Conservation (phyloP, 2,888 invertebrate species). For the Eurois occulta region DNA sequence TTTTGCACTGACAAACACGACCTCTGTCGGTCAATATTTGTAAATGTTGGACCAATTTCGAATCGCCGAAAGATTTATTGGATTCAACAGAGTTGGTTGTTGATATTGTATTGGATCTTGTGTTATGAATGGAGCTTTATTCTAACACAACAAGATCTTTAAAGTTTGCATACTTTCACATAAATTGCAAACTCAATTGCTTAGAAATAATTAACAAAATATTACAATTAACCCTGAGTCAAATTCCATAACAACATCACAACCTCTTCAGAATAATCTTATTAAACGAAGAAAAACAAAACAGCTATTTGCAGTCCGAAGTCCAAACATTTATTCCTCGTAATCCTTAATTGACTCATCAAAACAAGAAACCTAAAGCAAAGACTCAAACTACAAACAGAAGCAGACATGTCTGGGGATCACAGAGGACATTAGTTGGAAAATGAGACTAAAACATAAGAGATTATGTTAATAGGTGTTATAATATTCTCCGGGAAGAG, state of each 20-base stretch:
- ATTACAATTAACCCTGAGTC: background rate
- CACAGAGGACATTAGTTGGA: conserved; percentile 67
- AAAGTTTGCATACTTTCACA: background rate
- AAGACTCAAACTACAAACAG: conserved; percentile 34
- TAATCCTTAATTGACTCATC: conserved; percentile 41
- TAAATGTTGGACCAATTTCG: conserved; percentile 48
- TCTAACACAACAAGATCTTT: background rate
- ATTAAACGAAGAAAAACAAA: background rate
- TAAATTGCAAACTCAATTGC: background rate
- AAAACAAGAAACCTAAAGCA: conserved; percentile 42
- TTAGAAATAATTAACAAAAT: conserved; percentile 1
- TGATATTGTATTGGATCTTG: conserved; percentile 5
- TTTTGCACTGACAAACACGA: conserved; percentile 64
- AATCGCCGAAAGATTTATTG: conserved; percentile 45
- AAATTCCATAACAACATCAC: conserved; percentile 15
- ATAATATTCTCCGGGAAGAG: conserved; percentile 71
- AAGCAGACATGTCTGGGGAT: conserved; percentile 57
- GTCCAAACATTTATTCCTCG: conserved; percentile 23
- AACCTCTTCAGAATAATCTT: conserved; percentile 10
- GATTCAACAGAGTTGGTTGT: conserved; percentile 16
- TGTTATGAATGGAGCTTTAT: conserved; percentile 4
- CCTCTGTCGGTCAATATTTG: conserved; percentile 59
- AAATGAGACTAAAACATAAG: conserved; percentile 74
- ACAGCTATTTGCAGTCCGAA: conserved; percentile 12
- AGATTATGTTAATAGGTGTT: conserved; percentile 79